A percentile compares a stretch with the other conserved stretches of the same genome.
phyloP scores from a whole-genome alignment of 2,888 invertebrate species.

The Drosophila anceps region DNA sequence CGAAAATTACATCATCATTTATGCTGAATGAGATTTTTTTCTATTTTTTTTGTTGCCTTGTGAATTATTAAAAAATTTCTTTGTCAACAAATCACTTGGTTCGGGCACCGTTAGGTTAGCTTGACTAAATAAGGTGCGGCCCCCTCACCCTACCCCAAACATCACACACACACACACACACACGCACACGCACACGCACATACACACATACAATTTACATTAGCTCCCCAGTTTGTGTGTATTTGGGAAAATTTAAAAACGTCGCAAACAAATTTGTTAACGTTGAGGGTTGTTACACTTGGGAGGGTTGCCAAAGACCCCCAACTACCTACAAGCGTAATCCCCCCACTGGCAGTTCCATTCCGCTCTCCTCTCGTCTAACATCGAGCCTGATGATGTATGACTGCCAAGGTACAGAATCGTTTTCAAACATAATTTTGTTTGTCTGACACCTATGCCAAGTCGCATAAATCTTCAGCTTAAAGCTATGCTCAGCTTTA shows the following conservation, averaged over 20 bases:
- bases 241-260: slow-evolving; percentile 76
- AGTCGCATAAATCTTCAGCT: slow-evolving; percentile 67
- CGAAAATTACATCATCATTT: slow-evolving; percentile 81
- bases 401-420: slow-evolving; percentile 77
- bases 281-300: slow-evolving; percentile 67
- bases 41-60: slow-evolving; percentile 27
- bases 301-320: slow-evolving; percentile 10
- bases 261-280: slow-evolving; percentile 81
- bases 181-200: slow-evolving; percentile 17
- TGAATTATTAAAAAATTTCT: slow-evolving; percentile 82
- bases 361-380: no score
- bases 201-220: slow-evolving; percentile 68
- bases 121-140: slow-evolving; percentile 72
- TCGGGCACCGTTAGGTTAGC: slow-evolving; percentile 36
- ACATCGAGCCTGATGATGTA: slow-evolving; percentile 66
- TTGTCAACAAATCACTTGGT: slow-evolving; percentile 83
- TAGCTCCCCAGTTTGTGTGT: slow-evolving; percentile 53
- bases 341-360: not conserved
- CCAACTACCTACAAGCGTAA: not conserved
- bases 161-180: slow-evolving; percentile 18
- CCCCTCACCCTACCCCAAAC: slow-evolving; percentile 1
- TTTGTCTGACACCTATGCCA: slow-evolving; percentile 73
- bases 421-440: slow-evolving; percentile 78
- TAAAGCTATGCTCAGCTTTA: slow-evolving; percentile 55
- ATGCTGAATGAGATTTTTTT: slow-evolving; percentile 73